phyloP scores from a whole-genome alignment of 2,888 invertebrate species.

The Trichogramma evanescens region DNA sequence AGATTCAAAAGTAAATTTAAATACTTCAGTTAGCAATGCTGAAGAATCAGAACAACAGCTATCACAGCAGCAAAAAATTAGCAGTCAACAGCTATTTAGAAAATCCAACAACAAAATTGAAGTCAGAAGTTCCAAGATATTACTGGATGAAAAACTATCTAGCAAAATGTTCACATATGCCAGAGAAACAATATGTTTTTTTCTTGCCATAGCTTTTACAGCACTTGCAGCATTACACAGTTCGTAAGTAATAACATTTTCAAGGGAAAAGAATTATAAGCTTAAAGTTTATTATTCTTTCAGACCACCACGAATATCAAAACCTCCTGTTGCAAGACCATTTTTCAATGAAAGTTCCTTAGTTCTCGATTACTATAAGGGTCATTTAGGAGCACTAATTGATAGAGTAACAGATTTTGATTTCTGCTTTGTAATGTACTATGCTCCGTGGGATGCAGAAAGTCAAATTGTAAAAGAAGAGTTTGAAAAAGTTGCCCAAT shows the following conservation, averaged over 20 bases:
- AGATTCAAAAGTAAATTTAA: constrained; percentile 28
- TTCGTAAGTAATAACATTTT: constrained; percentile 53
- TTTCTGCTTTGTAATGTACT: constrained; percentile 83
- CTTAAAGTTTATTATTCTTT: constrained; percentile 26
- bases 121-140: constrained; percentile 13
- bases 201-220: constrained; percentile 58
- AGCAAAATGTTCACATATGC: constrained; percentile 56
- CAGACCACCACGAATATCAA: constrained; percentile 55
- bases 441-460: constrained; percentile 92
- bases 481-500: constrained; percentile 67
- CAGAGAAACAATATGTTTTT: constrained; percentile 59
- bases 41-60: constrained; percentile 31
- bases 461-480: constrained; percentile 68
- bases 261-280: not conserved
- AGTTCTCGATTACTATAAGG: constrained; percentile 72
- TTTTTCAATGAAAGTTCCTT: constrained; percentile 66
- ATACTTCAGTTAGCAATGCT: constrained; percentile 35
- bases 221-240: constrained; percentile 66
- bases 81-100: not conserved
- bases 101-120: not conserved
- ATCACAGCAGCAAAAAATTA: constrained; percentile 5
- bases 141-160: constrained; percentile 33
- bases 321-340: constrained; percentile 57
- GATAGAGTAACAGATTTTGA: constrained; percentile 60
- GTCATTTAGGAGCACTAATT: constrained; percentile 63